Conservation (phyloP, 2,888 invertebrate genomes). For the Drosophila monieri region DNA sequence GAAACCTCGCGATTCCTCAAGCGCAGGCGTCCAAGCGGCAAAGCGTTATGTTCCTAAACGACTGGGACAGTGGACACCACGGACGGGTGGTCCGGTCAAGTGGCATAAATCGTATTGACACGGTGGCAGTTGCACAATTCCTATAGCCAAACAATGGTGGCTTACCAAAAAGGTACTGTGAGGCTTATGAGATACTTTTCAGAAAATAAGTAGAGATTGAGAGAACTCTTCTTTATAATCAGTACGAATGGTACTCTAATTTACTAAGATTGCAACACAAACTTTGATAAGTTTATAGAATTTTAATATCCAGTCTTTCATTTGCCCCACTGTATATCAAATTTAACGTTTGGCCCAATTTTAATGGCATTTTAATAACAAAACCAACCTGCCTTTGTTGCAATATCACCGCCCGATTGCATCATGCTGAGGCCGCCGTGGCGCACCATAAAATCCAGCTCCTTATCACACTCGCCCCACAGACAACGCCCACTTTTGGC, state of each 20-base stretch:
- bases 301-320: background rate
- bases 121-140: constrained; percentile 52
- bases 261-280: background rate
- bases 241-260: too few species aligned
- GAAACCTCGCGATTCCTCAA: constrained; percentile 26
- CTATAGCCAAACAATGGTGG: constrained; percentile 20
- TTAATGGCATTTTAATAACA: constrained; percentile 69
- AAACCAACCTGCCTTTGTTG: constrained; percentile 47
- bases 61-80: constrained; percentile 41
- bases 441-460: constrained; percentile 27
- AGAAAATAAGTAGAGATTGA: too few species aligned
- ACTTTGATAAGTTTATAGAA: background rate
- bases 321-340: constrained; percentile 25
- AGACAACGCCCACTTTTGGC: constrained; percentile 63
- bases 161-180: constrained; percentile 17
- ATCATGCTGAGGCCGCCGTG: constrained; percentile 52
- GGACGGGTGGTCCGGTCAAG: constrained; percentile 45
- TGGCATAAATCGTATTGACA: constrained; percentile 75
- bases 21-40: constrained; percentile 63
- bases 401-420: constrained; percentile 65
- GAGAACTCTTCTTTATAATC: too few species aligned
- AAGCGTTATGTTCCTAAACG: constrained; percentile 45
- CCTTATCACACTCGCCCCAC: constrained; percentile 59
- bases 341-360: constrained; percentile 66
- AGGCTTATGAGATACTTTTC: background rate